A percentile compares a stretch with the other conserved stretches of the same genome.
Conservation (phyloP, 2,797 vertebrate genomes). For the Macrochelys suwanniensis region DNA sequence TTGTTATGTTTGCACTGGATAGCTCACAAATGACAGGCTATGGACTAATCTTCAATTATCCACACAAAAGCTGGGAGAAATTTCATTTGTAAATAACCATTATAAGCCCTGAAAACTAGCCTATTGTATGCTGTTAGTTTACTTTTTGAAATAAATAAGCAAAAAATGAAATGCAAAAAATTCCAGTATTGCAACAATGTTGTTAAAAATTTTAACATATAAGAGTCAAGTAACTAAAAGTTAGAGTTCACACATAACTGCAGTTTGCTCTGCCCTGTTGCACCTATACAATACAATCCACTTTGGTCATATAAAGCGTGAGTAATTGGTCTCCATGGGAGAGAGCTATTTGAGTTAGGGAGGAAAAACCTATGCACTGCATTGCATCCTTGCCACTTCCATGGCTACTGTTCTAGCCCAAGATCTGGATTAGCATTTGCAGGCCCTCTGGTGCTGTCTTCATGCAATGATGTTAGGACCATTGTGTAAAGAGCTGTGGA, state of each 20-base stretch:
- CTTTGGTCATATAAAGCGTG: constrained; percentile 7
- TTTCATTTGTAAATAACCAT: neutral
- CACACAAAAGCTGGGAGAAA: neutral
- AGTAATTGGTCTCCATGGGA: neutral
- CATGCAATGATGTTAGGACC: neutral
- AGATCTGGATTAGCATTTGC: neutral
- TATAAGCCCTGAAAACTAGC: neutral
- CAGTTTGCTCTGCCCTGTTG: neutral
- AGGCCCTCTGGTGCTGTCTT: neutral
- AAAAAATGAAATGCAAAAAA: neutral
- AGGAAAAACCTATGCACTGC: neutral
- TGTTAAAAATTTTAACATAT: neutral
- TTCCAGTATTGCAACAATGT: neutral
- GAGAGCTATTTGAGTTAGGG: neutral
- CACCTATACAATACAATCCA: neutral
- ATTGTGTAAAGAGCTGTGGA: neutral
- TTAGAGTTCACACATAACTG: neutral
- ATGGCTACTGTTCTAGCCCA: neutral
- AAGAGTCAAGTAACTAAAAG: neutral
- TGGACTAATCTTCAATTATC: neutral
- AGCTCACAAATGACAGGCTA: neutral
- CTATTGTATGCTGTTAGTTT: neutral
- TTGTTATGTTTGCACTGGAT: neutral
- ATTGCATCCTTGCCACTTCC: neutral
- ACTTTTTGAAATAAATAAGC: neutral